Evolutionary conservation across 2,888 invertebrate species (phyloP), one percentile per base, ranked within the genome.

Genomic region (Nephrotoma flavescens): DNA sequence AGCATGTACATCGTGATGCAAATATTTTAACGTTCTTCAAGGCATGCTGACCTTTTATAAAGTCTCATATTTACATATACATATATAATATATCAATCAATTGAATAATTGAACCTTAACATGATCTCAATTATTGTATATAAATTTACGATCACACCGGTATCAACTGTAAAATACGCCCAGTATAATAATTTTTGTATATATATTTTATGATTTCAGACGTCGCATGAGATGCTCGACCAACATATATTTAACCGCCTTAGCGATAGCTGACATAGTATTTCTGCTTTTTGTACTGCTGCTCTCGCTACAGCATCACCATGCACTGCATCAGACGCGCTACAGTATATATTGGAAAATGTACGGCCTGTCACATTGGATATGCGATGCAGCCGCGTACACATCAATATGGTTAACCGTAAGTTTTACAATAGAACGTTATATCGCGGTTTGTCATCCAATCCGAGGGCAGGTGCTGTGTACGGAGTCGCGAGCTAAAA

Each of bases 331-430:
- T 88, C 92, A 93, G 88, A 90, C 92, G 87, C 91, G 90, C 87
- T 92, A 92, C 88, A 92, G 92, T 87, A 89, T 93, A 85, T 94
- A 94, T 90, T 95, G 94, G 94, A 91, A 93, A 87, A 93, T 93
- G 88, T 93, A 92, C 88, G 94, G 94, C 85, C 91, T 94, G 89
- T 92, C 93, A 4, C 91, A 93, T 87, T 95, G 95, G 93, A 90
- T 95, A 42, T 93, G 94, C 86, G 95, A 96, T 91, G 94, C 95
- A 42, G 94, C 93, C 88, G 93, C 94, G 89, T 95, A 94, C 89
- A 94, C 95, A 47, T 95, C 95, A 86, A 95, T 95, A 85, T 96
- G 95, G 95, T 92, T 96, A 88, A 95, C 95, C 42, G 95, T 95
- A 41, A 94, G 95, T 87, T 96, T 96, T 90, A 96, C 96, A 31